Evolutionary conservation across 2,888 invertebrate species (phyloP).

Genomic region (Exephanes ischioxanthus): DNA sequence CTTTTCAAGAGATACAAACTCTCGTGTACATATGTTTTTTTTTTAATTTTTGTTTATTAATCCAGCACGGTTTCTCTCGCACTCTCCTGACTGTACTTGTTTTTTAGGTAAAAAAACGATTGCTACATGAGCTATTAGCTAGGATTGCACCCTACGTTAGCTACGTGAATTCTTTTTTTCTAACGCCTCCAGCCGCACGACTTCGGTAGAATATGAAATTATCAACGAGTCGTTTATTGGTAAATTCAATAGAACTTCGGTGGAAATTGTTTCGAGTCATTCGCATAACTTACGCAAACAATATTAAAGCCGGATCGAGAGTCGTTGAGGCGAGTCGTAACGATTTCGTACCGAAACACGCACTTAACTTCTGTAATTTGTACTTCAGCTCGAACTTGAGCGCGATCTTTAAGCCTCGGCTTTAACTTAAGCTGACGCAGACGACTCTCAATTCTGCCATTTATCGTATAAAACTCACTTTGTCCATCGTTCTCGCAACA

Average conservation of each 20-base stretch:
- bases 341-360: neutral
- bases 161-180: conserved; percentile 18
- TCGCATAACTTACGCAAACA: neutral
- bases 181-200: conserved; percentile 40
- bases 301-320: conserved; percentile 2
- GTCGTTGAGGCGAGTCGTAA: neutral
- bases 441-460: neutral
- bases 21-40: conserved; percentile 30
- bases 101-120: conserved; percentile 57
- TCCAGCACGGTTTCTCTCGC: conserved; percentile 23
- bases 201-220: conserved; percentile 42
- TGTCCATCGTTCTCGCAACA: neutral
- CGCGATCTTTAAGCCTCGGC: no score
- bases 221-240: conserved; percentile 36
- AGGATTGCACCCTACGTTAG: conserved; percentile 20
- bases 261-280: neutral
- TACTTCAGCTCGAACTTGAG: conserved; percentile 1
- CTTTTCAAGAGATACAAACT: conserved; percentile 36
- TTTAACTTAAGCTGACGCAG: neutral
- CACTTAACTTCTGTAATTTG: conserved; percentile 9
- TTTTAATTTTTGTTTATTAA: conserved; percentile 40
- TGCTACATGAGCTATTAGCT: conserved; percentile 34
- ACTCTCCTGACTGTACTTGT: conserved; percentile 11
- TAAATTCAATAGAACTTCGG: neutral
- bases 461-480: neutral